Conservation (phyloP, 2,888 invertebrate genomes). For the Watsonalla cultraria region DNA sequence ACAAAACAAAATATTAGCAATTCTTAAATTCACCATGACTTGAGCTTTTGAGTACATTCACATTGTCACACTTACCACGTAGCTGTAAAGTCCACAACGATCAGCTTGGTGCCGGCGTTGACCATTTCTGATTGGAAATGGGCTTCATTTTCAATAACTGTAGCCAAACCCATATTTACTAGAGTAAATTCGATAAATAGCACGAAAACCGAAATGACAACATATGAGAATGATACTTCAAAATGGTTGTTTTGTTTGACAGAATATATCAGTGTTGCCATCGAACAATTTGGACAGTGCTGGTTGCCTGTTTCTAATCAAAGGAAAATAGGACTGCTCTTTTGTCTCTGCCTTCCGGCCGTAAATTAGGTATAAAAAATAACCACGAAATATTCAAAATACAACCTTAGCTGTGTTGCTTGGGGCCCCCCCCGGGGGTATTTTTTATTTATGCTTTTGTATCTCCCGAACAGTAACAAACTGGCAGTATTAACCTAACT, state of each 20-base stretch:
- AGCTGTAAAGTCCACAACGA: constrained; percentile 97
- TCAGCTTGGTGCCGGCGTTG: constrained; percentile 91
- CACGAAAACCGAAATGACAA: constrained; percentile 35
- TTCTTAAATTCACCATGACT: constrained; percentile 45
- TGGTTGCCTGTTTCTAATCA: too few relatives aligned
- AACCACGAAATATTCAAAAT: background rate
- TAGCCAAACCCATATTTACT: constrained; percentile 77
- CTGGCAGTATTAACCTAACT: too few relatives aligned
- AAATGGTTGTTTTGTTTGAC: constrained; percentile 33
- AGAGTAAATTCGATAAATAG: constrained; percentile 17
- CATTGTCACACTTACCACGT: constrained; percentile 84
- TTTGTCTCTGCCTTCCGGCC: background rate
- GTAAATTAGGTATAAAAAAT: background rate
- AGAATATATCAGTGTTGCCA: constrained; percentile 6
- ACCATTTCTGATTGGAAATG: constrained; percentile 92
- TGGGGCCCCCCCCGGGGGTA: too few relatives aligned
- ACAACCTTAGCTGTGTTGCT: too few relatives aligned
- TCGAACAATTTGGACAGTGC: background rate
- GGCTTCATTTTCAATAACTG: constrained; percentile 84
- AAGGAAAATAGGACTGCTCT: background rate
- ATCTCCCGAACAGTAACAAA: too few relatives aligned
- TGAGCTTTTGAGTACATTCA: constrained; percentile 36
- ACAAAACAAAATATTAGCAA: constrained; percentile 16
- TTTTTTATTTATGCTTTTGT: too few relatives aligned
- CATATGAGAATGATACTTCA: constrained; percentile 47